A percentile compares a stretch with the other conserved stretches of the same genome.
Conservation (phyloP, 35 echinoderm and acorn worm species). For the Acanthaster planci region DNA sequence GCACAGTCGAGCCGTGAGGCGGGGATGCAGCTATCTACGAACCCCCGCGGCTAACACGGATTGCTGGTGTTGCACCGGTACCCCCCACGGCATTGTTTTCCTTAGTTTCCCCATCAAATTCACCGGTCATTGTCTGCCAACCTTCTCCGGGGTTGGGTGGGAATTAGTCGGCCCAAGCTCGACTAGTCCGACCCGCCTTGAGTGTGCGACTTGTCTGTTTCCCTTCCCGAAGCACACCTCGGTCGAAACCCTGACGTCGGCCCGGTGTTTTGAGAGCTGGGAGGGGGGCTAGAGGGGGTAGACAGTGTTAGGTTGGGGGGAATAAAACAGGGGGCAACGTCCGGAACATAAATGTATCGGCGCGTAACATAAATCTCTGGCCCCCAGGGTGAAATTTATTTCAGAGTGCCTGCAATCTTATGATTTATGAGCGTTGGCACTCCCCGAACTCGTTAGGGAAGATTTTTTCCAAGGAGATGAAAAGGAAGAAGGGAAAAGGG, state of each 20-base stretch:
- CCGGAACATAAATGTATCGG: constrained; percentile 25
- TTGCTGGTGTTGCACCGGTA: constrained; percentile 15
- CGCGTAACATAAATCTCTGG: constrained; percentile 24
- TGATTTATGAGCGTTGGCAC: constrained; percentile 31
- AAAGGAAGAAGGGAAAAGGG: not conserved
- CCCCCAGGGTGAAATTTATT: constrained; percentile 17
- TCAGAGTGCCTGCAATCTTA: constrained; percentile 20
- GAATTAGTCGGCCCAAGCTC: constrained; percentile 23
- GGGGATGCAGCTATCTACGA: constrained; percentile 17
- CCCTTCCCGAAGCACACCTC: not conserved
- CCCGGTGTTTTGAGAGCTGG: constrained; percentile 13
- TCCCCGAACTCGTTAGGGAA: constrained; percentile 13
- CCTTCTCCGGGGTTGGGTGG: constrained; percentile 23
- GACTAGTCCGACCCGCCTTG: constrained; percentile 9
- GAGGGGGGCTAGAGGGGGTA: constrained; percentile 6
- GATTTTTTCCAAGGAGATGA: too few relatives aligned
- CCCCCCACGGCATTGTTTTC: constrained; percentile 20
- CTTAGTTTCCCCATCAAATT: constrained; percentile 29
- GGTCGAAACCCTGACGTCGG: not conserved
- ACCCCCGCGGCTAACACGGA: not conserved
- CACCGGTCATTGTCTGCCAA: constrained; percentile 28
- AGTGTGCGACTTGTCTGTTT: not conserved
- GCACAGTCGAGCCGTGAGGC: not conserved
- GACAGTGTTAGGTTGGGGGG: not conserved
- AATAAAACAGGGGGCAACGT: constrained; percentile 22